Conservation (phyloP, 2,888 invertebrate species). For the Spisula subtruncata region DNA sequence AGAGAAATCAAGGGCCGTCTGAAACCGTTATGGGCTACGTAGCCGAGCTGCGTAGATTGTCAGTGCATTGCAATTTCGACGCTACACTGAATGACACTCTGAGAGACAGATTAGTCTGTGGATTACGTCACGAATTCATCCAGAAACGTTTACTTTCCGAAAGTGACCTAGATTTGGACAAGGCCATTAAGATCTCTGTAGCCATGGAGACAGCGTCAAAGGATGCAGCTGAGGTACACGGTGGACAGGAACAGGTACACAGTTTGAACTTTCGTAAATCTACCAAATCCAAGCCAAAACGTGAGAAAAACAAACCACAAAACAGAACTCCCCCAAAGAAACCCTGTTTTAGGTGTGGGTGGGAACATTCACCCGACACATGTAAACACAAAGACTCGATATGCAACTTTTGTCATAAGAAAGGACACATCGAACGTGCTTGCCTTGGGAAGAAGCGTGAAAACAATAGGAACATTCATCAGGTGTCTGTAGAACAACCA, state of each 20-base stretch:
- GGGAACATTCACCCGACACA: not conserved
- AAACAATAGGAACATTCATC: not conserved
- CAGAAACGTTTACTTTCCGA: slow-evolving; percentile 58
- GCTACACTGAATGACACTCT: slow-evolving; percentile 51
- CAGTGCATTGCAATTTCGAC: slow-evolving; percentile 62
- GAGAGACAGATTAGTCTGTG: slow-evolving; percentile 69
- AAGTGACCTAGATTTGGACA: slow-evolving; percentile 40
- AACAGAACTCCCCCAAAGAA: not conserved
- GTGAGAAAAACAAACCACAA: not conserved
- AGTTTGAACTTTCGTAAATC: not conserved
- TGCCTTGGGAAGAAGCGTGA: not conserved
- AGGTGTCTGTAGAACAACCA: not conserved
- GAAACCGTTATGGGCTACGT: not conserved
- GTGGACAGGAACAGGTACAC: not conserved
- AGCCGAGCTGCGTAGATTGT: slow-evolving; percentile 57
- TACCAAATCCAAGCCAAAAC: not conserved
- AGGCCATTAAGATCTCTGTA: slow-evolving; percentile 43
- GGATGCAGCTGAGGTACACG: slow-evolving; percentile 48
- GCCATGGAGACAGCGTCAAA: slow-evolving; percentile 64
- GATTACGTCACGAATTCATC: slow-evolving; percentile 46
- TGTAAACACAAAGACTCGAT: slow-evolving; percentile 16
- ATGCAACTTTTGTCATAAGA: not conserved
- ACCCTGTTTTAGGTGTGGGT: not conserved
- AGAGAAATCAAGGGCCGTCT: not conserved
- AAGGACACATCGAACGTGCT: not conserved